Conservation (phyloP, 2,888 invertebrate species). For the Scaptodrosophila latifasciaeformis region DNA sequence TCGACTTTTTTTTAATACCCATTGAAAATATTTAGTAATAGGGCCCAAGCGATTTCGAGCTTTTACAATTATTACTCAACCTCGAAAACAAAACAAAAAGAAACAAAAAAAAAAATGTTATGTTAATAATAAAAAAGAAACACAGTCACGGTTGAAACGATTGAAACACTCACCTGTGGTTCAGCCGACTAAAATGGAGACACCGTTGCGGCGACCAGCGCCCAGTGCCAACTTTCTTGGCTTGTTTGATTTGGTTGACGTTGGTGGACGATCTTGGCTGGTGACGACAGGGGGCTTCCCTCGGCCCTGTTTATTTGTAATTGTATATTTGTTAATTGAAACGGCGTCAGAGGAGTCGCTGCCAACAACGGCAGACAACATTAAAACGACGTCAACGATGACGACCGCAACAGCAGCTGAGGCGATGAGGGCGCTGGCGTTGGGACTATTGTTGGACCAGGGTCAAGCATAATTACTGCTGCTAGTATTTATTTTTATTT, state of each 20-base stretch:
- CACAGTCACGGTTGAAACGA: slow-evolving; percentile 25
- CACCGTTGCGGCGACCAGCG: too few species aligned
- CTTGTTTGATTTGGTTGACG: too few species aligned
- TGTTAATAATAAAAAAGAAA: slow-evolving; percentile 35
- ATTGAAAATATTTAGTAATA: slow-evolving; percentile 41
- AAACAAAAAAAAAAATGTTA: slow-evolving; percentile 24
- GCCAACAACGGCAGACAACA: too few species aligned
- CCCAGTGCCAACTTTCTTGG: too few species aligned
- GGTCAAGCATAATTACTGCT: slow-evolving; percentile 66
- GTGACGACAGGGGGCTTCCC: neutral
- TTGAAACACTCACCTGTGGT: slow-evolving; percentile 3
- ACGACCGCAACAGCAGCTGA: neutral
- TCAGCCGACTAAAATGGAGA: too few species aligned
- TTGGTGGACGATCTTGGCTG: neutral
- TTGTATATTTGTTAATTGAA: slow-evolving; percentile 48
- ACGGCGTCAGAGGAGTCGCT: slow-evolving; percentile 19
- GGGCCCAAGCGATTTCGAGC: neutral
- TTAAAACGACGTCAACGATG: slow-evolving; percentile 43
- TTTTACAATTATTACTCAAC: slow-evolving; percentile 32
- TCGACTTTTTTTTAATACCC: too few species aligned
- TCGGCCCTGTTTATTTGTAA: neutral
- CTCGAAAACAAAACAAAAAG: neutral
- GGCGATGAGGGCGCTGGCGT: slow-evolving; percentile 24
- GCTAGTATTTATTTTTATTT: neutral
- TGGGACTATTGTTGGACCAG: slow-evolving; percentile 53